Conservation (phyloP, 2,797 vertebrate species). For the Podargus strigoides region DNA sequence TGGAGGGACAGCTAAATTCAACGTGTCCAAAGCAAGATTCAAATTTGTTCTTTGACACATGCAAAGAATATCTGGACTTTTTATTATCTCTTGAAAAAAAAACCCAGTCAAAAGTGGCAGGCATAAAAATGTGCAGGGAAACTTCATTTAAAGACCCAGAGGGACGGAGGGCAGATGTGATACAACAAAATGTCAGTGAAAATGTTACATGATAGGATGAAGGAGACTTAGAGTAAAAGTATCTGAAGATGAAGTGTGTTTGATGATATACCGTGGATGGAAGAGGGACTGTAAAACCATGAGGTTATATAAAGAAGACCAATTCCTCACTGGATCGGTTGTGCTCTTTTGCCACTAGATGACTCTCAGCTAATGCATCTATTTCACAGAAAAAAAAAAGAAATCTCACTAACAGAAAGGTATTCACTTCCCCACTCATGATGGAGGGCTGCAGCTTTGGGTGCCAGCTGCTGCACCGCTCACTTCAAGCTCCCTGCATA, state of each 20-base stretch:
- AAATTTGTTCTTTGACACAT: neutral
- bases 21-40: neutral
- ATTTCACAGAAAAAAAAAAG: neutral
- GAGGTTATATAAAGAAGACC: neutral
- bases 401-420: neutral
- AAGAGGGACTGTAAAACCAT: neutral
- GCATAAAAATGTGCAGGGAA: neutral
- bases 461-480: neutral
- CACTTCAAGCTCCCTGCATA: neutral
- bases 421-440: rapidly evolving
- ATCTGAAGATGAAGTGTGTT: neutral
- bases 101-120: no score
- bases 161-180: neutral
- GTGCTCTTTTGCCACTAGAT: neutral
- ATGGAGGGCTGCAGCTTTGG: neutral
- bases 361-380: neutral
- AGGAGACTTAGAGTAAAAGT: neutral
- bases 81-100: neutral
- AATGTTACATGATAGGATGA: neutral
- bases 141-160: neutral
- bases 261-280: neutral
- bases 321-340: neutral
- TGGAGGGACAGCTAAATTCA: neutral
- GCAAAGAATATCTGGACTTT: neutral
- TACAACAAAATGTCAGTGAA: neutral